phyloP scores from a whole-genome alignment of 2,113 vertebrate species.

The Picathartes gymnocephalus region DNA sequence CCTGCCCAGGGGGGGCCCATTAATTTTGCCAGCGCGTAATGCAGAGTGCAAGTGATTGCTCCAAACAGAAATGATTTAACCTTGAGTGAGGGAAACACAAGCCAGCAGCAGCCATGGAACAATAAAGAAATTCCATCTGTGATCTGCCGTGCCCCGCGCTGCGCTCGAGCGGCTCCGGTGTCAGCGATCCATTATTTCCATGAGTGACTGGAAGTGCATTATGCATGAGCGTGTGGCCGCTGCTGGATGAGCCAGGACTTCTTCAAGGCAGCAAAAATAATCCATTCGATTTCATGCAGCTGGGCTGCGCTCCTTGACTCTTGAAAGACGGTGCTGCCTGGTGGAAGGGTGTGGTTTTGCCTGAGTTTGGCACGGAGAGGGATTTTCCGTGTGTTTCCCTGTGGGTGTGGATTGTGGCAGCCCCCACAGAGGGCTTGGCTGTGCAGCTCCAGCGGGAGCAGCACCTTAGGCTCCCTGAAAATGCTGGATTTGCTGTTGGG shows the following conservation, averaged over 20 bases:
- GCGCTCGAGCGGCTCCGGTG: not conserved
- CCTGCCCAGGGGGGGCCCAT: not conserved
- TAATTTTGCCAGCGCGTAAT: not conserved
- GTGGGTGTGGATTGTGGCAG: not conserved
- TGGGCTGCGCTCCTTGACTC: not conserved
- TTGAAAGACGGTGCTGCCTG: not conserved
- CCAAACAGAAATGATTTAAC: constrained; percentile 42
- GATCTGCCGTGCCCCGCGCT: not conserved
- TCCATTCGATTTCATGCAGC: not conserved
- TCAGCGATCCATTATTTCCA: not conserved
- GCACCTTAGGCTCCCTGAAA: not conserved
- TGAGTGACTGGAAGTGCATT: not conserved
- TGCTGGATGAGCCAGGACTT: not conserved
- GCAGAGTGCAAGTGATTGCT: not conserved
- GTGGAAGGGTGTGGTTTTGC: not conserved
- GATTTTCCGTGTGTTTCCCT: not conserved
- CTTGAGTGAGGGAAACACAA: constrained; percentile 26
- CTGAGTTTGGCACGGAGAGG: not conserved
- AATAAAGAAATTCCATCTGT: constrained; percentile 18
- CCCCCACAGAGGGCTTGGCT: not conserved
- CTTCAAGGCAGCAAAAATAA: not conserved
- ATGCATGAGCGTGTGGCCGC: constrained; percentile 11
- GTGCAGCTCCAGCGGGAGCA: not conserved
- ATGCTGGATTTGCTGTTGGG: not conserved
- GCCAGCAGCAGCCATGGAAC: constrained; percentile 2